A percentile compares a stretch with the other conserved stretches of the same genome.
These are phyloP conservation scores for Axinella damicornis DNA, from an alignment of 37 sponge, comb jelly and placozoan genomes.

Conservation along the genomic window DNA sequence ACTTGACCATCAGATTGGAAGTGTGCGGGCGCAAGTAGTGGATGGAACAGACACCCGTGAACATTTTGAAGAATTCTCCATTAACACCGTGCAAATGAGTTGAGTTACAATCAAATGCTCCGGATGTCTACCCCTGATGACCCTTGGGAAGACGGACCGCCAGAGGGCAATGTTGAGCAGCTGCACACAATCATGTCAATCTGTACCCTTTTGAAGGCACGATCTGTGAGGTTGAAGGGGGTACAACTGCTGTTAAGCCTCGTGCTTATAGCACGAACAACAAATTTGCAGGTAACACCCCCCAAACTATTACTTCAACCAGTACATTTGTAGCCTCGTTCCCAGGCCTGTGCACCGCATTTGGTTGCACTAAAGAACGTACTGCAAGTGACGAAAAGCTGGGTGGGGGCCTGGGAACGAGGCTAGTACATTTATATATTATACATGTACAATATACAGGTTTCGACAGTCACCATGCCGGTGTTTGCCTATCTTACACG, in stretches of 20 bases:
- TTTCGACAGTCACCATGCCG: too few species aligned
- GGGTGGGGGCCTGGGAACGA: too few species aligned
- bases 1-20: too few species aligned
- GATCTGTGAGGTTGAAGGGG: neutral
- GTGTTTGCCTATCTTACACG: too few species aligned
- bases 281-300: neutral
- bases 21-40: neutral
- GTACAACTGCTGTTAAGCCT: conserved; percentile 1
- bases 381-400: too few species aligned
- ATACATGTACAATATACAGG: too few species aligned
- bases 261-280: conserved; percentile 6
- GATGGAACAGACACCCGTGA: neutral
- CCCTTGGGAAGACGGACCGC: neutral
- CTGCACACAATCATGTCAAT: neutral
- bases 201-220: neutral
- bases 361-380: too few species aligned
- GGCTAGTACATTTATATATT: too few species aligned
- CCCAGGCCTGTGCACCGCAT: too few species aligned
- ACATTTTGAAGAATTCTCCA: neutral
- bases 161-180: neutral
- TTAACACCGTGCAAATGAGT: neutral
- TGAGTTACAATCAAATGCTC: neutral
- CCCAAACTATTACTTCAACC: too few species aligned
- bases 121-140: neutral
- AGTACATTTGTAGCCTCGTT: too few species aligned